Base-by-base conservation (phyloP, 2,888 invertebrate genomes). In the Horisme vitalbata region DNA sequence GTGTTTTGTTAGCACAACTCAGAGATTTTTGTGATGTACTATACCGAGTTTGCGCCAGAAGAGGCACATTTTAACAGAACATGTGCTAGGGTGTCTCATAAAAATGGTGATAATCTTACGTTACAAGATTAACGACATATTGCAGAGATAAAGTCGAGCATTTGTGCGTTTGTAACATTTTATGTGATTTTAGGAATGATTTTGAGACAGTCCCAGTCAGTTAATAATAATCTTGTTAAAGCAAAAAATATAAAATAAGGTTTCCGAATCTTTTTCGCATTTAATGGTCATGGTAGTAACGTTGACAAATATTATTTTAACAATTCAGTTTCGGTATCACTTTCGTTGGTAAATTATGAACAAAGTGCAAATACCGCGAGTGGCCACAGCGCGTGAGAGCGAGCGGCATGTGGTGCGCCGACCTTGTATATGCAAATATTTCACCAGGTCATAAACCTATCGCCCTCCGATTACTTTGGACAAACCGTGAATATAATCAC, bases 391-490 rank as follows among this genome's bases (percentile, higher is more conserved):
- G 46, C 37, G 60, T 60, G 65, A 56, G 59, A 58, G 55, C 55
- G 55, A 32, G 43, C 56, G 64, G 73, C 82, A 81, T 80, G 79
- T 79, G 79, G 59, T 60, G 61, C 52, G 41, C 35, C 66, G 80
- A 76, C 83, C 82, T 82, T 82, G 77, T 58, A 48, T 67, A 75
- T 78, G 75, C 75, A 74, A 79, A 78, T 76, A 75, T 61, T 65
- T 65, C 59, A 61, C 56, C 66, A 68, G 79, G 78, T 79, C 77
- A 77, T 71, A 68, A 62, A 75, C 79, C 78, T 65, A 68, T 46
- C 63, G 63, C 56, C 61, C 62, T 53, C 52, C 41, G 61, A 46
- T 50, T 63, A 58, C 52, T 51, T 53, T 61, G 61, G 50, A 57
- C 56, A 50, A 57, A 52, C 52, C 50, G 50, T 30, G 48, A 49